phyloP scores from a whole-genome alignment of 92 coral and sea anemone species.

The Palythoa caribaeorum region DNA sequence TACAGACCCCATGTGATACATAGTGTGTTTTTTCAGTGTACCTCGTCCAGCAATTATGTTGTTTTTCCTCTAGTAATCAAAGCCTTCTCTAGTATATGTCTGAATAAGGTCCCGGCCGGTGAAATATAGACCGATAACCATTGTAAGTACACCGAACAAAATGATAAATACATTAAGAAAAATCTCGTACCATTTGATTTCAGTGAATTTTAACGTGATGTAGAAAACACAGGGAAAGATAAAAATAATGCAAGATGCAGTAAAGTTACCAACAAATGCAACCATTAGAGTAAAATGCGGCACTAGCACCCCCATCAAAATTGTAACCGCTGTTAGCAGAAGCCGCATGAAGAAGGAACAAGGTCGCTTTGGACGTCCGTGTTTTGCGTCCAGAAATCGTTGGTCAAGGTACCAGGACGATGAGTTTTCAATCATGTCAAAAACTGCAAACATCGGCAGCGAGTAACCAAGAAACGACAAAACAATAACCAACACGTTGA shows the following conservation, averaged over 20 bases:
- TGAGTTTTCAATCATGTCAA: constrained; percentile 78
- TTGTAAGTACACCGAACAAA: constrained; percentile 72
- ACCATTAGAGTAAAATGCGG: constrained; percentile 82
- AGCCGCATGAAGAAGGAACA: constrained; percentile 73
- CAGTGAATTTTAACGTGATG: constrained; percentile 65
- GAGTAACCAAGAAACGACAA: constrained; percentile 80
- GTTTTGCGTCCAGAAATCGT: constrained; percentile 65
- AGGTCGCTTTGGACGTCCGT: constrained; percentile 52
- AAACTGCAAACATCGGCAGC: constrained; percentile 78
- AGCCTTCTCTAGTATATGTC: constrained; percentile 32
- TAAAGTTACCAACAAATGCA: constrained; percentile 82
- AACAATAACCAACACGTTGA: constrained; percentile 62
- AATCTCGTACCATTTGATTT: constrained; percentile 71
- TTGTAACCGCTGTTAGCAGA: constrained; percentile 60
- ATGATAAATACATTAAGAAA: constrained; percentile 69
- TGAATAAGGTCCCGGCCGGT: constrained; percentile 58
- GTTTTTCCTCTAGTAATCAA: constrained; percentile 25
- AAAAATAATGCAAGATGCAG: constrained; percentile 75
- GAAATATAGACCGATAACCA: constrained; percentile 67
- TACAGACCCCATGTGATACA: background rate
- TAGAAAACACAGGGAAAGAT: constrained; percentile 84
- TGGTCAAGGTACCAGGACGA: constrained; percentile 53
- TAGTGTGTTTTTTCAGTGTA: background rate
- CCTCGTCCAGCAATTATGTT: background rate
- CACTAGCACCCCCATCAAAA: constrained; percentile 71